Evolutionary conservation across 2,113 vertebrate species (phyloP).

Genomic region (Epinephelus cyanopodus): DNA sequence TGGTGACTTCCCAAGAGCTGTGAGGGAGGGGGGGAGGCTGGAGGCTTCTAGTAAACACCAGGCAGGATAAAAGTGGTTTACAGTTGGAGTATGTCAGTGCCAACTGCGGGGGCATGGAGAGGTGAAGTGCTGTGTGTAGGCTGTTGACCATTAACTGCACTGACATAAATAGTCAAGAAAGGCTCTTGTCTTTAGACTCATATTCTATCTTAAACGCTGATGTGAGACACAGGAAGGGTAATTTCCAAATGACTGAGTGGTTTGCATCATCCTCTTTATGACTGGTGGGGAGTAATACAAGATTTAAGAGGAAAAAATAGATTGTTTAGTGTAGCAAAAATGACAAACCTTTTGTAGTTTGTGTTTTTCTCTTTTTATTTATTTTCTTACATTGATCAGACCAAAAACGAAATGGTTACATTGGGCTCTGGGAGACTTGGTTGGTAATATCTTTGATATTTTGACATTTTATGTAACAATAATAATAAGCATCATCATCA

Average conservation of each 20-base stretch:
- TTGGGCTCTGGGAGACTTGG: no score
- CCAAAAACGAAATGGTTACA: no score
- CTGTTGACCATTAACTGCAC: slow-evolving; percentile 29
- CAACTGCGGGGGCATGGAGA: slow-evolving; percentile 17
- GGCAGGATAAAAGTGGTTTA: slow-evolving; percentile 44
- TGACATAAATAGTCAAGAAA: slow-evolving; percentile 34
- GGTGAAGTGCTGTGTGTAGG: slow-evolving; percentile 14
- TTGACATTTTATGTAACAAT: no score
- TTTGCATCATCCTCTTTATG: slow-evolving; percentile 26
- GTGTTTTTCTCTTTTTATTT: no score
- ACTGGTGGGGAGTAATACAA: not conserved
- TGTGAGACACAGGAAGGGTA: not conserved
- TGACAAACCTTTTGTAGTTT: no score
- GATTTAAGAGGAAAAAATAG: not conserved
- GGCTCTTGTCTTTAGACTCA: slow-evolving; percentile 28
- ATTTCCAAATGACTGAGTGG: slow-evolving; percentile 17
- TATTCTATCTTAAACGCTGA: not conserved
- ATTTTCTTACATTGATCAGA: no score
- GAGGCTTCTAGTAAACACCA: slow-evolving; percentile 68
- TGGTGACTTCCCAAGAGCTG: slow-evolving; percentile 43
- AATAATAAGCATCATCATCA: no score
- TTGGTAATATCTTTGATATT: no score
- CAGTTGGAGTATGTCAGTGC: not conserved
- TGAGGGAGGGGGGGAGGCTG: not conserved
- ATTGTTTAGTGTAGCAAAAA: not conserved